Base-by-base conservation (phyloP, 2,888 invertebrate genomes). In the Drosophila fungiperda region DNA sequence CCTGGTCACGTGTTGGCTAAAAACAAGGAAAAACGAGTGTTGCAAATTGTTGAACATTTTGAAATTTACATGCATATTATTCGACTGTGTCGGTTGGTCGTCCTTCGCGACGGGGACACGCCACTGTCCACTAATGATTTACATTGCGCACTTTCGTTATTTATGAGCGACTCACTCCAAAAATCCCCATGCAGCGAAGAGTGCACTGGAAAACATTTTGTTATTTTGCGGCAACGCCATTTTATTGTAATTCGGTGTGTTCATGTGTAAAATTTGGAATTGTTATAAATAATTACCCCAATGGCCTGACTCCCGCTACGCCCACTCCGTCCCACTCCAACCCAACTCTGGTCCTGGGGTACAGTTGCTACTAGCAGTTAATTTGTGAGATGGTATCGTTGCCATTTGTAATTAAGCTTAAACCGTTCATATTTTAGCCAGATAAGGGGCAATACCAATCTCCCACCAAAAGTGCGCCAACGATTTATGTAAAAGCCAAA, bases 281-380 rank as follows among this genome's bases (percentile, higher is more conserved):
- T 87, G 88, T 85, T 90, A 89, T 90, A 90, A 85, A 89, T 89
- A 90, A 90, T 90, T 90, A 87, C 90, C 90, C 90, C 85, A 87
- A 87, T 89, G 90, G 68, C 29, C 32, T 73, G 61, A 26, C 57
- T 57, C 15, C 49, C 26, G 15, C 8, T 33, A 26, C 45, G 9
- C 15, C 49, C 26, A 11, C 8, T 33, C 29, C 45, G 9, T 12
- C 40, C 40, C 35, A 23, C 35, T 23, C 23, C 52, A 38, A 45
- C 23, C 45, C 45, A 23, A 8, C 23, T 62, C 36, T n/a, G 23
- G 17, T 4, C 8, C n/a, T 36, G 35, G 68, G 55, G 59, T 74
- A 76, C 86, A 79, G 70, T 85, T 70, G 54, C 65, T 50, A 78
- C 60, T 42, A 67, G 49, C 71, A 90, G 83, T 89, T 90, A 81